Percentiles rank a stretch among this genome's conserved stretches.
phyloP scores from a whole-genome alignment of 2,797 vertebrate species.

The Propithecus perrieri region DNA sequence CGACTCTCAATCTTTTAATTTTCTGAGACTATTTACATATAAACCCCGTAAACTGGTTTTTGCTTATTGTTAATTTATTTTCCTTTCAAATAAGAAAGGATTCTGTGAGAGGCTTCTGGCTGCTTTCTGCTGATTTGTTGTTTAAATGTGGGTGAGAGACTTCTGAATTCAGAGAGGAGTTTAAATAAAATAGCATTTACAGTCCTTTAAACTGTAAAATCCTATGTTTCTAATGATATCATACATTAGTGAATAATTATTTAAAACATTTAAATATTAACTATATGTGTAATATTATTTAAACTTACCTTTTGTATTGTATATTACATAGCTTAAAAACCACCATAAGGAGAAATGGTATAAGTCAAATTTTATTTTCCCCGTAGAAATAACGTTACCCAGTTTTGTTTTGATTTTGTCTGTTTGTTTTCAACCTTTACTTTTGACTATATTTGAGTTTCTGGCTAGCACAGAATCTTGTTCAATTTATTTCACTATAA shows the following conservation, averaged over 20 bases:
- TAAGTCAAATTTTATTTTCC: neutral
- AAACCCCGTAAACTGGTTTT: neutral
- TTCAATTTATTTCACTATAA: slow-evolving; percentile 69
- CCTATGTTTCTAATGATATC: neutral
- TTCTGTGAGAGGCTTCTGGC: neutral
- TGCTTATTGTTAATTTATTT: slow-evolving; percentile 14
- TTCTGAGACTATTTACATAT: neutral
- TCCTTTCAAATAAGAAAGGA: neutral
- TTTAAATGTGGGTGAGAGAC: neutral
- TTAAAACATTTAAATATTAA: neutral
- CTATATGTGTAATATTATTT: neutral
- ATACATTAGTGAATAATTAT: neutral
- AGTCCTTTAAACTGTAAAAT: neutral
- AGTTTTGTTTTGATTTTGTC: neutral
- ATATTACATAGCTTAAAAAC: neutral
- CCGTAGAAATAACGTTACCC: neutral
- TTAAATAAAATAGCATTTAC: slow-evolving; percentile 14
- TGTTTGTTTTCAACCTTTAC: slow-evolving; percentile 48
- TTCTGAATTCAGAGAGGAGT: neutral
- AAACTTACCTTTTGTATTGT: neutral
- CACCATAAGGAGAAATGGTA: neutral
- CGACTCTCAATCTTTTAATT: slow-evolving; percentile 11
- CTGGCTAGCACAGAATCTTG: slow-evolving; percentile 57
- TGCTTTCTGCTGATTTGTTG: neutral
- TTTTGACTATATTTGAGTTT: slow-evolving; percentile 68